Evolutionary conservation across 2,888 invertebrate species (phyloP), one percentile per base, ranked within the genome.

Genomic region (Ctenicera cuprea): DNA sequence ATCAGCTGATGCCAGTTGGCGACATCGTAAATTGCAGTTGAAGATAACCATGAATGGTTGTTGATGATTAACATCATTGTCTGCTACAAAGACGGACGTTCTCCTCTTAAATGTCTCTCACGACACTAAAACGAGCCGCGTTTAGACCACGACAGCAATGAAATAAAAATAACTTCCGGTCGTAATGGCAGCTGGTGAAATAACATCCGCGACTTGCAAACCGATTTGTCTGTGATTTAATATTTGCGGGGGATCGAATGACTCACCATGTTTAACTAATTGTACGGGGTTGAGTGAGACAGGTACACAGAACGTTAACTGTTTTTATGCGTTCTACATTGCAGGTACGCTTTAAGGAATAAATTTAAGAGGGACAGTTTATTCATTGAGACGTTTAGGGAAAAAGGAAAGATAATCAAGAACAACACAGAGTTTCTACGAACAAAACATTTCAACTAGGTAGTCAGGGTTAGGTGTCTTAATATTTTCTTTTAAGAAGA

Each of bases 41-140:
- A 37, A 57, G 57, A 57, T 20, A 38, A 38, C 57, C 57, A 57
- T 57, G 57, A 57, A 57, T 57, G 57, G 57, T 38, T 38, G 57
- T 38, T 14, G 52, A 57, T 57, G 57, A 57, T 57, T 57, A 57
- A 57, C 38, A 18, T 57, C 37, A 65, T 65, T 65, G 64, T 65
- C 50, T 65, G 45, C 48, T 26, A 50, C 50, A 65, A 65, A 64
- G 64, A 50, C 64, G 64, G 64, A 65, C 64, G 64, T 65, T 52
- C 64, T 65, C 64, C 16, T 65, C 64, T 65, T 65, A 65, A 52
- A 65, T 65, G 50, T 65, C 50, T 65, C 64, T 65, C 64, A 65
- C 64, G 64, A 65, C 64, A 57, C 57, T 57, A 57, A 57, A 57
- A 38, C 57, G 37, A 33, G 16, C n/a, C 57, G 57, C 57, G 57